phyloP scores from a whole-genome alignment of 2,797 vertebrate genomes.

The Falco novaeseelandiae region DNA sequence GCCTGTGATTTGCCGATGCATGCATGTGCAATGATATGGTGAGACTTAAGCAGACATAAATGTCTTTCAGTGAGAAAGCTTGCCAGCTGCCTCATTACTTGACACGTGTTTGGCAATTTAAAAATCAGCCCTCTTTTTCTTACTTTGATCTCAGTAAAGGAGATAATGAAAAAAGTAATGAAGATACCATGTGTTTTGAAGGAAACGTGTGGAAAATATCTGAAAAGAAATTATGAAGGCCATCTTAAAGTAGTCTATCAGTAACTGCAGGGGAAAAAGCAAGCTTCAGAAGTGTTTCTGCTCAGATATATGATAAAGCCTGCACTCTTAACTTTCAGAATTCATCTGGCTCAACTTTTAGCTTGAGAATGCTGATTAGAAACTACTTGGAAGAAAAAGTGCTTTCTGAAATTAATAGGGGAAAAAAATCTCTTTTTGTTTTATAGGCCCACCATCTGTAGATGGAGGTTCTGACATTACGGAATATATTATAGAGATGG shows the following conservation, averaged over 20 bases:
- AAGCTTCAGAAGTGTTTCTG: background rate
- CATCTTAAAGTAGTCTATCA: background rate
- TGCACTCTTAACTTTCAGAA: background rate
- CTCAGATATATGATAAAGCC: background rate
- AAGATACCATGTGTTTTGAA: background rate
- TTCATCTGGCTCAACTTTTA: background rate
- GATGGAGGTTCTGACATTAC: slow-evolving; percentile 74
- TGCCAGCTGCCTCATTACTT: background rate
- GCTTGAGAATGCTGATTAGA: background rate
- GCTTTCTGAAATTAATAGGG: background rate
- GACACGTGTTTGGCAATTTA: background rate
- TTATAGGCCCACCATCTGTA: slow-evolving; percentile 66
- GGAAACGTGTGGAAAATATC: background rate
- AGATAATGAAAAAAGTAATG: background rate
- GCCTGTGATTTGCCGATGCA: background rate
- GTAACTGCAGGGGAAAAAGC: fast-evolving
- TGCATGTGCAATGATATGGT: fast-evolving
- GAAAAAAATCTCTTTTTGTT: background rate
- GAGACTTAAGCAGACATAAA: background rate
- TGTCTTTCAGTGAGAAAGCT: background rate
- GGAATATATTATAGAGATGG: slow-evolving; percentile 75
- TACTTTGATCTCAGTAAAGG: background rate
- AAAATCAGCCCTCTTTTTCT: background rate
- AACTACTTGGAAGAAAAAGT: background rate
- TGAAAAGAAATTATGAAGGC: background rate